phyloP scores from a whole-genome alignment of 2,888 invertebrate genomes.

The Scaptomyza parva region DNA sequence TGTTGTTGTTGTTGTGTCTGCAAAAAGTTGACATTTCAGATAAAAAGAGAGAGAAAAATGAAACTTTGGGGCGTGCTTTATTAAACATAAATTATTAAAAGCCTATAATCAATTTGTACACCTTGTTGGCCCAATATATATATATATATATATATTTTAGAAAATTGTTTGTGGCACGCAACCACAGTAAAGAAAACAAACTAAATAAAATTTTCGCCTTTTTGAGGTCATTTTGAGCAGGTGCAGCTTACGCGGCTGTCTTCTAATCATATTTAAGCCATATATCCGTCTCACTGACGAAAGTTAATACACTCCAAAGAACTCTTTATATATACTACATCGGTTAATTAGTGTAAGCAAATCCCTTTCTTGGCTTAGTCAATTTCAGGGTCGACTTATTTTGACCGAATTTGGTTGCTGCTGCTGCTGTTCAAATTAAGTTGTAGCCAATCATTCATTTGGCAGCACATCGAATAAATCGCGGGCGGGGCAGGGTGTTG shows the following conservation, averaged over 20 bases:
- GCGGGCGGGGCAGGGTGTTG: neutral
- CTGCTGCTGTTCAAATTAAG: slow-evolving; percentile 65
- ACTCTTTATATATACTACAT: neutral
- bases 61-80: slow-evolving; percentile 36
- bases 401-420: slow-evolving; percentile 35
- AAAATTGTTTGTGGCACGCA: slow-evolving; percentile 69
- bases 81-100: slow-evolving; percentile 68
- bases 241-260: slow-evolving; percentile 49
- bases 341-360: slow-evolving; percentile 35
- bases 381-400: slow-evolving; percentile 69
- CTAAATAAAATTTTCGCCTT: slow-evolving; percentile 20
- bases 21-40: slow-evolving; percentile 22
- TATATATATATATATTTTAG: slow-evolving; percentile 48
- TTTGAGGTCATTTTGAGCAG: slow-evolving; percentile 63
- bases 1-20: neutral
- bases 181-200: slow-evolving; percentile 16
- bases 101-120: slow-evolving; percentile 65
- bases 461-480: slow-evolving; percentile 53
- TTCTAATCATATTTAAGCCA: slow-evolving; percentile 1
- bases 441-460: slow-evolving; percentile 73
- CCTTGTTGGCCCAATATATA: slow-evolving; percentile 25
- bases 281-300: slow-evolving; percentile 1
- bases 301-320: neutral
- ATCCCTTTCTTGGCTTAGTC: slow-evolving; percentile 39
- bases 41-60: neutral